Conservation (phyloP, 1,140 invertebrate genomes). For the Hormaphis cornu region DNA sequence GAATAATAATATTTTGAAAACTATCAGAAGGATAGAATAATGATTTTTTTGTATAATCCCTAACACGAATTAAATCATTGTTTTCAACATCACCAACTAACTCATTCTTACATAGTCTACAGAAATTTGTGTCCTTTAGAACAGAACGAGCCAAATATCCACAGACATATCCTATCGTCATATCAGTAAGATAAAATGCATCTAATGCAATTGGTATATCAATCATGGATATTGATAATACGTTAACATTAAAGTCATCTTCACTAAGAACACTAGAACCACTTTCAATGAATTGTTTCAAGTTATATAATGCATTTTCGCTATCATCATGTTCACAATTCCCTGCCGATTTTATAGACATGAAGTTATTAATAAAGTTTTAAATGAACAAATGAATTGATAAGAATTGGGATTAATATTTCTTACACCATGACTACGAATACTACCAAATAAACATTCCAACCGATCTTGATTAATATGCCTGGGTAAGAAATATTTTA, state of each 20-base stretch:
- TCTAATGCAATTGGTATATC: background rate
- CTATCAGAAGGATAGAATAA: background rate
- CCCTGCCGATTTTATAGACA: background rate
- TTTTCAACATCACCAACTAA: background rate
- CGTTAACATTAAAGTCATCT: background rate
- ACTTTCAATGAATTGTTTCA: conserved; percentile 3
- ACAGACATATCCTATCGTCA: background rate
- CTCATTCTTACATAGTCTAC: conserved; percentile 1
- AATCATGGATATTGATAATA: background rate
- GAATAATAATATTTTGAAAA: background rate
- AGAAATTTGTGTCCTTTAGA: background rate
- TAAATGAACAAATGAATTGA: background rate
- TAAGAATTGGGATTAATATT: background rate
- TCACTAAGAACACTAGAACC: background rate
- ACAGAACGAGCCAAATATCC: background rate
- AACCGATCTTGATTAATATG: background rate
- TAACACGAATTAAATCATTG: background rate
- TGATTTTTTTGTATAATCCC: background rate
- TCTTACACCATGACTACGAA: too few relatives aligned
- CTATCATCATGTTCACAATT: background rate
- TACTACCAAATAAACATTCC: too few relatives aligned
- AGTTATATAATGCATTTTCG: background rate
- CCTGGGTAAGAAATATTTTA: too few relatives aligned
- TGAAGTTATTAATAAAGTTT: background rate
- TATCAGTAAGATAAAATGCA: background rate